phyloP scores from a whole-genome alignment of 1,140 invertebrate species.

The Cydia amplana region DNA sequence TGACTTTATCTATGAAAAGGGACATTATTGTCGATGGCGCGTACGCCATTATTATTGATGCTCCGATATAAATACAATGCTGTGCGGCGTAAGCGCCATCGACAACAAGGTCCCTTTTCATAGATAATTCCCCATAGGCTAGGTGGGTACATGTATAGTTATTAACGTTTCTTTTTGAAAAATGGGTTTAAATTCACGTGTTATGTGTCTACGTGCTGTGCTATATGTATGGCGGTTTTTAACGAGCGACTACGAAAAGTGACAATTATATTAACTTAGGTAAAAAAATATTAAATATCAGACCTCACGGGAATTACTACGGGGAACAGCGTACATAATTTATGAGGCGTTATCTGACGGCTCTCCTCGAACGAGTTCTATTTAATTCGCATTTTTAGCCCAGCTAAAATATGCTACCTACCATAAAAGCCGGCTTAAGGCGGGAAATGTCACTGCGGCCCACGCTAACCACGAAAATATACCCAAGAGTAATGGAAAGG shows the following conservation, averaged over 20 bases:
- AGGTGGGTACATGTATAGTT: no score
- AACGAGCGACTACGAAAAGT: not conserved
- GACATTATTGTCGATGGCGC: no score
- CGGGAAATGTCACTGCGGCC: not conserved
- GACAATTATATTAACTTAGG: not conserved
- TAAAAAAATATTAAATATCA: conserved; percentile 9
- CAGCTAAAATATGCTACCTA: not conserved
- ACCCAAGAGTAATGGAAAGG: not conserved
- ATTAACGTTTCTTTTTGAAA: no score
- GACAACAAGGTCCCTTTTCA: no score
- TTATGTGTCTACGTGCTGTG: no score
- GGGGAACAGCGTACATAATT: conserved; percentile 5
- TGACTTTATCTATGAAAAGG: no score
- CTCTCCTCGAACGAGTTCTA: conserved; percentile 7
- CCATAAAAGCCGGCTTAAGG: conserved; percentile 2
- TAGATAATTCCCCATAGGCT: no score
- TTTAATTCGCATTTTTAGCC: conserved; percentile 16
- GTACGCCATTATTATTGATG: no score
- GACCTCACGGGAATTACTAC: not conserved
- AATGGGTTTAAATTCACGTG: no score
- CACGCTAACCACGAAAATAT: not conserved
- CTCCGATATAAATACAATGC: no score
- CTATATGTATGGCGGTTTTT: no score
- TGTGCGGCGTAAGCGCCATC: no score
- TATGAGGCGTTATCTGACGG: conserved; percentile 20